Evolutionary conservation across 2,888 invertebrate genomes (phyloP), one percentile per base, ranked within the genome.

Genomic region (Phyto melanocephala): DNA sequence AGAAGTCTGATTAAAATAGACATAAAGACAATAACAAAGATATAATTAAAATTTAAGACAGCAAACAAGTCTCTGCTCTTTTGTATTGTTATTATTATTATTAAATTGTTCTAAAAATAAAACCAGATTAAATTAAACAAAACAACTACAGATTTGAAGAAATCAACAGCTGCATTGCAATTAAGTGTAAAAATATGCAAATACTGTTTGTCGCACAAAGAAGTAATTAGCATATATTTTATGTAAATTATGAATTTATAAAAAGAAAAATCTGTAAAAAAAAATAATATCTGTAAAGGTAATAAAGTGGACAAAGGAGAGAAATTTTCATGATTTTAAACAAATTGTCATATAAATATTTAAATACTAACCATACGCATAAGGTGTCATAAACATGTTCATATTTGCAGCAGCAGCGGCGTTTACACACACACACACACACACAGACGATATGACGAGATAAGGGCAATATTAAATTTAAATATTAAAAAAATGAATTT

Each of bases 371-470:
- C 91, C 91, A 87, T 90, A 91, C 84, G 88, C 87, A 86, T 88
- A 88, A 78, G 87, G 87, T 88, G 88, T 88, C 88, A 89, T 88
- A 86, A 90, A 91, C 77, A 88, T 88, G 86, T 87, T 91, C 90
- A 91, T 91, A 84, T 86, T 90, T 88, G 89, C 90, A 90, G 89
- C 90, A 90, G 89, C 90, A 90, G 90, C 90, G 87, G 88, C 83
- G 28, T 28, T 28, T 28, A 28, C 28, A 58, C 47, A 35, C n/a
- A n/a, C n/a, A n/a, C n/a, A n/a, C n/a, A n/a, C n/a, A n/a, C n/a
- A n/a, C n/a, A n/a, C n/a, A n/a, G n/a, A n/a, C 50, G 56, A 33
- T 58, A 40, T 50, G 37, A 56, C 35, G 67, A 28, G 28, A 35
- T 33, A 33, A 17, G 15, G 15, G 20, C 45, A 67, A 65, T 75